Conservation (phyloP, 2,888 invertebrate species). For the Xestoiulus laeticollis region DNA sequence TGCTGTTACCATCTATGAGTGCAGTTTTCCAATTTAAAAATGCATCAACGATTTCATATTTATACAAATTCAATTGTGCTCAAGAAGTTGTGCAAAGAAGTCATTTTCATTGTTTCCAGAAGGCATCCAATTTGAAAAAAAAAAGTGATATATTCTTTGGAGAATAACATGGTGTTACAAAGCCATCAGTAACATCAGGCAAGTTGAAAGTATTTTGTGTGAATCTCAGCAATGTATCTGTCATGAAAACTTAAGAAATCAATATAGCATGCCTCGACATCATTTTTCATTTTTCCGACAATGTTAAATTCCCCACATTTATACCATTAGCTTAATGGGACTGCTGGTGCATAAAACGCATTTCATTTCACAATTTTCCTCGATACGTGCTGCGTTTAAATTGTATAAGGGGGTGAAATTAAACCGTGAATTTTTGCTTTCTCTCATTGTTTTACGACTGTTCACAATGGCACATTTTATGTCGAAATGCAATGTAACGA, state of each 20-base stretch:
- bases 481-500: background rate
- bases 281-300: background rate
- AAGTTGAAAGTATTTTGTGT: background rate
- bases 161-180: background rate
- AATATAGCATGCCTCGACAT: background rate
- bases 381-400: background rate
- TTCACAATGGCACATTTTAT: background rate
- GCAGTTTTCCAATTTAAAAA: too few species aligned
- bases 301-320: background rate
- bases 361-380: background rate
- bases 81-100: too few species aligned
- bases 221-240: background rate
- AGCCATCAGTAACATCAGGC: background rate
- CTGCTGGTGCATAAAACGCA: conserved; percentile 5
- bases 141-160: too few species aligned
- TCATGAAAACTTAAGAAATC: background rate
- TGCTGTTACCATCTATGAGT: too few species aligned
- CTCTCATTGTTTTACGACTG: background rate
- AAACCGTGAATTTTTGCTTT: background rate
- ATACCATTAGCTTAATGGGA: background rate
- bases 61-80: too few species aligned
- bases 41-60: too few species aligned
- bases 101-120: too few species aligned
- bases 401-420: background rate
- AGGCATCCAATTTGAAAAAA: too few species aligned